A percentile compares a stretch with the other conserved stretches of the same genome.
These are phyloP conservation scores for Poeciliopsis prolifica DNA, from an alignment of 2,113 vertebrate species.

Conservation along the genomic window DNA sequence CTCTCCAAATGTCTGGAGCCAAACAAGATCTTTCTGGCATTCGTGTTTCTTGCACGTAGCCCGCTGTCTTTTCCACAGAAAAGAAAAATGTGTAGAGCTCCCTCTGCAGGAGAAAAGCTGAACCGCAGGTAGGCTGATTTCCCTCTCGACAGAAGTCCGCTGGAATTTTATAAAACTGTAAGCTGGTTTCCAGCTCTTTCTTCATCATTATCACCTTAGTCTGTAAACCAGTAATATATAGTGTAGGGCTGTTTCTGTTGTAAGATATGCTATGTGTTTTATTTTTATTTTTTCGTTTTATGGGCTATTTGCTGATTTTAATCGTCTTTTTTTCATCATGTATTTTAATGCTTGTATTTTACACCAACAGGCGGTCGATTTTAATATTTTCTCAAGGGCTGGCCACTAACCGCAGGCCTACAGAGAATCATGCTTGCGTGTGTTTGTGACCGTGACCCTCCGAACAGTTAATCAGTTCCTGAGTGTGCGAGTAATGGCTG, in stretches of 20 bases:
- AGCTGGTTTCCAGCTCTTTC: conserved; percentile 12
- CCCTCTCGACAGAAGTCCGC: conserved; percentile 13
- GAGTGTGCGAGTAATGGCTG: conserved; percentile 52
- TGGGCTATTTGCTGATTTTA: neutral
- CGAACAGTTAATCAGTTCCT: conserved; percentile 68
- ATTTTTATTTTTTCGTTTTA: neutral
- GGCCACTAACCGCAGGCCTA: neutral
- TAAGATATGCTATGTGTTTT: neutral
- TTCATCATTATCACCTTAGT: neutral
- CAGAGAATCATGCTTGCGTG: neutral
- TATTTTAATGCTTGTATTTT: neutral
- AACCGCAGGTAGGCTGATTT: conserved; percentile 43
- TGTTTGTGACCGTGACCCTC: conserved; percentile 29
- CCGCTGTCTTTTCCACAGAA: neutral
- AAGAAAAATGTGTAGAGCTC: conserved; percentile 16
- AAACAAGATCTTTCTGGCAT: neutral
- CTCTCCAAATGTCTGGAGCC: neutral
- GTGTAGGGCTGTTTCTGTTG: neutral
- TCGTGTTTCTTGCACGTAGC: neutral
- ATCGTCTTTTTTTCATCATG: neutral
- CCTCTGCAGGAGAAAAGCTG: conserved; percentile 45
- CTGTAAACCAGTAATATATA: neutral
- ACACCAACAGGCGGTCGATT: neutral
- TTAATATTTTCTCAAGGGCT: neutral
- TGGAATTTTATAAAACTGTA: conserved; percentile 38